phyloP scores from a whole-genome alignment of 2,888 invertebrate genomes.

The Cyclophora punctaria region DNA sequence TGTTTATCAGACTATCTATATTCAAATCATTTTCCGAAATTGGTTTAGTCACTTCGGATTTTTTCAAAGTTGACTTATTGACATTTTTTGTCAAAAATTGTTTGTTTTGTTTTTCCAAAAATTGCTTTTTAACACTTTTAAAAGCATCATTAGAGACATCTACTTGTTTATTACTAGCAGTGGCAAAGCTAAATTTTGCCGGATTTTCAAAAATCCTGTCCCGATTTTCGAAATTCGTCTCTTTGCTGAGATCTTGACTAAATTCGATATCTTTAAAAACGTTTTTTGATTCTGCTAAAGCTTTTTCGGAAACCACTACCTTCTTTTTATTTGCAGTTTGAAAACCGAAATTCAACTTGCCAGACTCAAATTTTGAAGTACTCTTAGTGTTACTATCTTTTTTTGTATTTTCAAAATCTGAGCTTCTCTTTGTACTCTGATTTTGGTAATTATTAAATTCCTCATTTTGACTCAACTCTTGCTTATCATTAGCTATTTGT shows the following conservation, averaged over 20 bases:
- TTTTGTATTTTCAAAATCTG: too few relatives aligned
- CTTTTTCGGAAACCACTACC: conserved; percentile 35
- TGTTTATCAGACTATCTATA: conserved; percentile 33
- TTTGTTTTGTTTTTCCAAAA: background rate
- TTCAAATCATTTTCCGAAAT: background rate
- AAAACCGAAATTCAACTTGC: conserved; percentile 28
- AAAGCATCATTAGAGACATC: conserved; percentile 18
- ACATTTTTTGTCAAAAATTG: too few relatives aligned
- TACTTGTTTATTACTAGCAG: conserved; percentile 20
- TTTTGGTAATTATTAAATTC: background rate
- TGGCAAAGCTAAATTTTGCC: conserved; percentile 8
- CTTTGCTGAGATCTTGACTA: background rate
- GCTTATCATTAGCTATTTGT: conserved; percentile 6
- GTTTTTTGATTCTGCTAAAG: conserved; percentile 31
- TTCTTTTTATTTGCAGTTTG: conserved; percentile 50
- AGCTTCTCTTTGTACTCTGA: too few relatives aligned
- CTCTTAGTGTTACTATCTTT: too few relatives aligned
- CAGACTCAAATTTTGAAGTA: too few relatives aligned
- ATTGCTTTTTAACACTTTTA: too few relatives aligned
- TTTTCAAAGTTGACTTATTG: background rate
- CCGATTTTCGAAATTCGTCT: background rate
- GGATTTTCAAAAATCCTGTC: background rate
- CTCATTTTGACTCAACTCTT: background rate
- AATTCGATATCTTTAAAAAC: conserved; percentile 31
- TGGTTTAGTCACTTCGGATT: background rate